Evolutionary conservation across 2,797 vertebrate genomes (phyloP).

Genomic region (Lateolabrax maculatus): DNA sequence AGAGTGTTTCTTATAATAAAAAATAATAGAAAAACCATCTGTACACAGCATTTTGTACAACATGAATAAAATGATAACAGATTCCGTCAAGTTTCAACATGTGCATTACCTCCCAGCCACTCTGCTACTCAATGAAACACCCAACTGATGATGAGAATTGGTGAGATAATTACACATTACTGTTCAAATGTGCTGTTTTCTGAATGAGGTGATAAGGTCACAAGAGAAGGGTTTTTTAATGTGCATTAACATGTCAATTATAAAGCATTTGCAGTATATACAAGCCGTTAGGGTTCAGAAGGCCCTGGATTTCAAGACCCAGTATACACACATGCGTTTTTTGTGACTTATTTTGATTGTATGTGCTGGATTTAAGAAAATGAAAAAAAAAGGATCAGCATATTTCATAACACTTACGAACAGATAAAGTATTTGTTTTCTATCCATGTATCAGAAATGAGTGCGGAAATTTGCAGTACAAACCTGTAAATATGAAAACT

Average conservation of each 20-base stretch:
- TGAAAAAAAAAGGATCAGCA: constrained; percentile 16
- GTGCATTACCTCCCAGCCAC: neutral
- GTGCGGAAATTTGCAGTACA: neutral
- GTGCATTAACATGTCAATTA: constrained; percentile 30
- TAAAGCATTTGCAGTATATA: constrained; percentile 12
- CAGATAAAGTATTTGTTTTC: neutral
- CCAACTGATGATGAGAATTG: neutral
- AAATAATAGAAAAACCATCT: neutral
- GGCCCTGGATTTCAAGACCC: constrained; percentile 24
- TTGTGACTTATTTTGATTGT: constrained; percentile 51
- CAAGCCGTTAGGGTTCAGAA: constrained; percentile 30
- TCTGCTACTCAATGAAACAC: constrained; percentile 17
- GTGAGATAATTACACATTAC: constrained; percentile 36
- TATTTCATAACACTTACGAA: constrained; percentile 9
- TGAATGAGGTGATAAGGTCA: constrained; percentile 37
- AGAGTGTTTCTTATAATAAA: neutral
- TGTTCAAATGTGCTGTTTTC: constrained; percentile 26
- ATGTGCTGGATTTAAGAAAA: constrained; percentile 53
- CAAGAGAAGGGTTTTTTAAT: constrained; percentile 17
- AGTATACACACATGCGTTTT: constrained; percentile 41
- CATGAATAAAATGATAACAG: neutral
- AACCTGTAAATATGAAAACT: neutral
- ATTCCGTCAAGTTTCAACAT: constrained; percentile 4
- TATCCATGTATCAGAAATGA: neutral
- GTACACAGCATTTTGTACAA: neutral